Evolutionary conservation across 30 jellyfish, hydroid and myxozoan genomes (phyloP).

Genomic region (Aurelia aurita): DNA sequence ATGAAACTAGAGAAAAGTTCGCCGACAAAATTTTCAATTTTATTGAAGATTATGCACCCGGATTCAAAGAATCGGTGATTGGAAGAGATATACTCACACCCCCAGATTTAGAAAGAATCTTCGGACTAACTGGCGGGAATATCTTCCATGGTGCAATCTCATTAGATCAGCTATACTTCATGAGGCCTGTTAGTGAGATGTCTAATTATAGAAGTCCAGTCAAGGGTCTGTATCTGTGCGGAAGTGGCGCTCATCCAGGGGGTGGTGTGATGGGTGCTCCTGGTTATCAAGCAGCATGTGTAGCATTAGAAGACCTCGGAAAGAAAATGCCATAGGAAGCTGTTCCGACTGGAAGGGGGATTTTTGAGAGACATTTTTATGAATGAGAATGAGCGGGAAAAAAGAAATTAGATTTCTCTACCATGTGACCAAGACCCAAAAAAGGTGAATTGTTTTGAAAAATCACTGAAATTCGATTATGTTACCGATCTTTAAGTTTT

Average conservation of each 20-base stretch:
- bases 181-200: slow-evolving; percentile 53
- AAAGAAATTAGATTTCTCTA: no score
- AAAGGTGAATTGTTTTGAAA: no score
- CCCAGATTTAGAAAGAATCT: slow-evolving; percentile 57
- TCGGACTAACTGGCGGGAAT: slow-evolving; percentile 70
- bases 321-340: slow-evolving; percentile 2
- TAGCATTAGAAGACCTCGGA: slow-evolving; percentile 27
- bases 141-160: slow-evolving; percentile 68
- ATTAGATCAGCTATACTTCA: slow-evolving; percentile 59
- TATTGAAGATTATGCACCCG: slow-evolving; percentile 66
- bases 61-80: slow-evolving; percentile 40
- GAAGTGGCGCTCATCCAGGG: slow-evolving; percentile 76
- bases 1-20: slow-evolving; percentile 47
- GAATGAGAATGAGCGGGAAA: no score
- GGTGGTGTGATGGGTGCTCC: slow-evolving; percentile 80
- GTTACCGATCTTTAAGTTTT: no score
- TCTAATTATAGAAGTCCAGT: slow-evolving; percentile 52
- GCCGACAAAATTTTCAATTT: slow-evolving; percentile 51
- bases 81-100: slow-evolving; percentile 65
- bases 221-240: slow-evolving; percentile 58
- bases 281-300: slow-evolving; percentile 61
- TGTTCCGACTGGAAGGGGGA: background rate
- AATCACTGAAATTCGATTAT: no score
- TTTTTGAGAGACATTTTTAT: background rate
- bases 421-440: no score